phyloP scores from a whole-genome alignment of 1,140 invertebrate species.

The Scaptomyza pallida region DNA sequence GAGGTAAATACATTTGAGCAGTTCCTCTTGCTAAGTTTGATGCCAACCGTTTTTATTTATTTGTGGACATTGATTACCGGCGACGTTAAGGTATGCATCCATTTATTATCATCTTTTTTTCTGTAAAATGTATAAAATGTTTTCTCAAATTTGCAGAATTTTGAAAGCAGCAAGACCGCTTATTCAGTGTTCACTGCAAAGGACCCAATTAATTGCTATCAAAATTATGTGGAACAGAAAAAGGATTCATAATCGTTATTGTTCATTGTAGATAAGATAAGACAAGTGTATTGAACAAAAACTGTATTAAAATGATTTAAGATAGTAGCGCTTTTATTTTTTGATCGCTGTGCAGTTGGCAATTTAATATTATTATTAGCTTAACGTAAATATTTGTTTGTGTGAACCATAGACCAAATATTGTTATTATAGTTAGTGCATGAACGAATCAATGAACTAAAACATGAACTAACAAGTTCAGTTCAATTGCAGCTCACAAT shows the following conservation, averaged over 20 bases:
- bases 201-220: slow-evolving; percentile 78
- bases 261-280: not conserved
- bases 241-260: slow-evolving; percentile 37
- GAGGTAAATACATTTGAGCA: slow-evolving; percentile 65
- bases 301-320: slow-evolving; percentile 2
- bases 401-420: no score
- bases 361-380: no score
- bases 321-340: no score
- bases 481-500: slow-evolving; percentile 10
- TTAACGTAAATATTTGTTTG: no score
- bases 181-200: slow-evolving; percentile 59
- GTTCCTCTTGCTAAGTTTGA: slow-evolving; percentile 49
- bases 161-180: slow-evolving; percentile 54
- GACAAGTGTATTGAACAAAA: slow-evolving; percentile 11
- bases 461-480: slow-evolving; percentile 23
- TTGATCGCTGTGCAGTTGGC: no score
- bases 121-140: not conserved
- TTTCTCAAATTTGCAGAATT: slow-evolving; percentile 54
- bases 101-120: slow-evolving; percentile 1
- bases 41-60: slow-evolving; percentile 66
- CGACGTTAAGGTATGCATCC: slow-evolving; percentile 60
- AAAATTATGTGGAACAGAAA: slow-evolving; percentile 56
- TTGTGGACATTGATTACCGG: slow-evolving; percentile 69
- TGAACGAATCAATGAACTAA: slow-evolving; percentile 6
- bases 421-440: no score